phyloP scores from a whole-genome alignment of 2,797 vertebrate species.

The Myripristis murdjan region DNA sequence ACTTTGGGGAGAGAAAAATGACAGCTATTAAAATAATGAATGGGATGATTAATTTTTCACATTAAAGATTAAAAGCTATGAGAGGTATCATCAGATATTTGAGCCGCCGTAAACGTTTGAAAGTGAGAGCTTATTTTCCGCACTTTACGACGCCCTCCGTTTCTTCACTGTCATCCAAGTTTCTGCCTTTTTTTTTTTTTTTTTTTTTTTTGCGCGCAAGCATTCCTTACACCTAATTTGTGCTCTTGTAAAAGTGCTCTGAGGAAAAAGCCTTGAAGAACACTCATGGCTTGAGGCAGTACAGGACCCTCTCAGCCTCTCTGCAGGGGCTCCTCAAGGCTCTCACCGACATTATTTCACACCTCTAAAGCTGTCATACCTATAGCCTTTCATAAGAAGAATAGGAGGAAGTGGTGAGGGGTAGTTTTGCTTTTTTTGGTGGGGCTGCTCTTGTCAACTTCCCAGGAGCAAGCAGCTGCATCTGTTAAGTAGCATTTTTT shows the following conservation, averaged over 20 bases:
- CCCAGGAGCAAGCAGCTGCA: slow-evolving; percentile 18
- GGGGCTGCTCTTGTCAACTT: slow-evolving; percentile 15
- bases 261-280: slow-evolving; percentile 78
- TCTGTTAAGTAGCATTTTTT: slow-evolving; percentile 29
- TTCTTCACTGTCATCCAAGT: slow-evolving; percentile 70
- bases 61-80: slow-evolving; percentile 88
- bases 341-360: slow-evolving; percentile 69
- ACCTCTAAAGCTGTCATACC: slow-evolving; percentile 72
- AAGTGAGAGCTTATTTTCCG: slow-evolving; percentile 80
- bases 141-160: slow-evolving; percentile 72
- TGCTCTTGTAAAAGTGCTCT: slow-evolving; percentile 76
- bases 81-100: slow-evolving; percentile 83
- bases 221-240: slow-evolving; percentile 77
- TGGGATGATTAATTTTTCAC: slow-evolving; percentile 88
- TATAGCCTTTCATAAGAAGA: slow-evolving; percentile 57
- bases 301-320: slow-evolving; percentile 77
- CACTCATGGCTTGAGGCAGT: slow-evolving; percentile 75
- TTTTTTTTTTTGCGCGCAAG: slow-evolving; percentile 35
- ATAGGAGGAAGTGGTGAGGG: slow-evolving; percentile 46
- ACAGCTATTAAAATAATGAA: slow-evolving; percentile 90
- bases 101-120: slow-evolving; percentile 79
- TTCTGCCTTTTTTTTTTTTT: slow-evolving; percentile 26
- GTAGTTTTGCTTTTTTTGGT: slow-evolving; percentile 37
- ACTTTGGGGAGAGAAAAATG: slow-evolving; percentile 85
- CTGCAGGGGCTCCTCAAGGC: slow-evolving; percentile 69